Conservation (phyloP, 2,888 invertebrate genomes). For the Leptopilina syphax region DNA sequence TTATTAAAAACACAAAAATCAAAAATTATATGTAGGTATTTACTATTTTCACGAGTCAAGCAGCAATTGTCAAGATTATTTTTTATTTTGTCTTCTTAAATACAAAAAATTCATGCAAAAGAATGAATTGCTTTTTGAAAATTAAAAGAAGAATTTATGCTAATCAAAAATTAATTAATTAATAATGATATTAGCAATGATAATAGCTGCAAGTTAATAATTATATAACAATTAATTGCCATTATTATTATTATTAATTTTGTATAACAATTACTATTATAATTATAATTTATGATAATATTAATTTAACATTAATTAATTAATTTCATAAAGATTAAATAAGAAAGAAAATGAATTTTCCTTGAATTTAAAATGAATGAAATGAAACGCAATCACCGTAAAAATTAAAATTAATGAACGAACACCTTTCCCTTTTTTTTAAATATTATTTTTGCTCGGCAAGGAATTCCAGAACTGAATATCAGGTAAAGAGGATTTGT, state of each 20-base stretch:
- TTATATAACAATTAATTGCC: too few relatives aligned
- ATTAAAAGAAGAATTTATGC: slow-evolving; percentile 1
- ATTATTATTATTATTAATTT: too few relatives aligned
- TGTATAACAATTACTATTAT: too few relatives aligned
- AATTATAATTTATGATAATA: too few relatives aligned
- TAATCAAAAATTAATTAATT: neutral
- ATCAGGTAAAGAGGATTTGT: neutral
- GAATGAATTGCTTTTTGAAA: neutral
- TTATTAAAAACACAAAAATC: neutral
- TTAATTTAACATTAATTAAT: too few relatives aligned
- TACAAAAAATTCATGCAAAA: slow-evolving; percentile 19
- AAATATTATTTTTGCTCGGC: neutral
- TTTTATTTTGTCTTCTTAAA: slow-evolving; percentile 13
- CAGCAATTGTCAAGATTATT: neutral
- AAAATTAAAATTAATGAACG: slow-evolving; percentile 20
- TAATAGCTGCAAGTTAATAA: too few relatives aligned
- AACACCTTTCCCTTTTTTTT: slow-evolving; percentile 23
- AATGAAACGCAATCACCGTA: slow-evolving; percentile 24
- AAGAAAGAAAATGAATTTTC: neutral
- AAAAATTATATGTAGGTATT: slow-evolving; percentile 38
- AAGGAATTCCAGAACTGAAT: slow-evolving; percentile 19
- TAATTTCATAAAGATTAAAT: neutral
- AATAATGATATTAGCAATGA: too few relatives aligned
- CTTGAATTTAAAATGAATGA: slow-evolving; percentile 10
- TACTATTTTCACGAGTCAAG: slow-evolving; percentile 51